Percentiles rank a stretch among this genome's conserved stretches.
Conservation (phyloP, 2,888 invertebrate species). For the Pecten maximus region DNA sequence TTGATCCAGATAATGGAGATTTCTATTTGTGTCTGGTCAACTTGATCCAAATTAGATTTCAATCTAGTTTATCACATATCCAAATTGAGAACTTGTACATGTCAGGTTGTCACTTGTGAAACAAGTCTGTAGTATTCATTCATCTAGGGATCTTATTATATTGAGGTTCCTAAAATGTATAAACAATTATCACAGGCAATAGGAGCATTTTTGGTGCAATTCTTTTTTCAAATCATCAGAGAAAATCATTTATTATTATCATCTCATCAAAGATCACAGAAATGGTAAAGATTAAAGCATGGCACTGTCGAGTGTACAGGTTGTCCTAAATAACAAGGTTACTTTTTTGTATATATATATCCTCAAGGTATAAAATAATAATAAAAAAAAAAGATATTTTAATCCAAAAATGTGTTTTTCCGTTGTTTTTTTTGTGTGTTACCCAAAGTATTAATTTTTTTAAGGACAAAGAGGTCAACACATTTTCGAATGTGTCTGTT, state of each 20-base stretch:
- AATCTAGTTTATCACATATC: background rate
- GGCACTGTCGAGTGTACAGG: background rate
- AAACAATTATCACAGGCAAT: background rate
- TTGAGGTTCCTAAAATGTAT: background rate
- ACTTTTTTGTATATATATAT: slow-evolving; percentile 25
- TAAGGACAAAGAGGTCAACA: too few relatives aligned
- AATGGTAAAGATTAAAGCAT: background rate
- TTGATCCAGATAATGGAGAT: too few relatives aligned
- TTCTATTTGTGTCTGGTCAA: too few relatives aligned
- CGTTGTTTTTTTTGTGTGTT: too few relatives aligned
- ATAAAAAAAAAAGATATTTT: slow-evolving; percentile 28
- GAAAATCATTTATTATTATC: background rate
- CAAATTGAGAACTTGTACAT: background rate
- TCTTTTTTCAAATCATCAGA: background rate
- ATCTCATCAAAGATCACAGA: background rate
- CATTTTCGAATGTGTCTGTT: too few relatives aligned
- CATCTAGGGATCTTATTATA: background rate
- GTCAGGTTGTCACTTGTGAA: background rate
- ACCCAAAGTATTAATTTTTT: too few relatives aligned
- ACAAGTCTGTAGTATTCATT: background rate
- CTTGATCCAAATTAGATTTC: background rate
- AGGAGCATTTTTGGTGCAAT: background rate
- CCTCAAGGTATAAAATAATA: slow-evolving; percentile 14
- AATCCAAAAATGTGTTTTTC: background rate
- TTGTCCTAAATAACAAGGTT: background rate